Evolutionary conservation across 1,140 invertebrate genomes (phyloP), one percentile per base, ranked within the genome.

Genomic region (Holotrichia oblita): DNA sequence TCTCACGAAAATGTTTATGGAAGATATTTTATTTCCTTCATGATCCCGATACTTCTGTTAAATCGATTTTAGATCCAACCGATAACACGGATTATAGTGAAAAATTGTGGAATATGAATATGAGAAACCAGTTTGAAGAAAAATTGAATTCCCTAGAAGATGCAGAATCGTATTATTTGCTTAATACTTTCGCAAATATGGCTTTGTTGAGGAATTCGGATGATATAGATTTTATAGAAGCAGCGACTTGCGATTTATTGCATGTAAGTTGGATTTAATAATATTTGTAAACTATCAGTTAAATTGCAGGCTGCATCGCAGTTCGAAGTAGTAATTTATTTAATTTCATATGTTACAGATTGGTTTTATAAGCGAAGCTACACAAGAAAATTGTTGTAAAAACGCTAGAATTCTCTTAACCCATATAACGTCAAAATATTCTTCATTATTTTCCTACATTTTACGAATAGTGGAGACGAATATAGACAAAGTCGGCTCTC

Each of bases 101-200:
- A 9, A 86, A 89, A 82, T 78, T 90, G 17, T 88, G 85, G 81
- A 86, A 86, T 7, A 73, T 83, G 40, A 83, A 83, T 40, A 80
- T 89, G 40, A 85, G 87, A 40, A 82, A 86, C 72, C 85, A 88
- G 78, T 92, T 93, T 83, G 91, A 92, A 80, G 91, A 93, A 74
- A 90, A 90, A 81, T 82, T 93, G 10, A 86, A 86, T 44, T 86
- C 81, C n/a, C 87, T 94, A 83, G 90, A 91, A 0, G 93, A 94
- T 73, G 93, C 94, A 48, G 94, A 96, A 84, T 91, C 92, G 69
- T 94, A 94, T 85, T 96, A 94, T 87, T 87, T 96, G 10, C 83
- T 96, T 20, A 95, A 94, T 76, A 92, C 94, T 2, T 93, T 96
- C 84, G 91, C 94, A 40, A 95, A 94, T 86, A 96, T 96, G 94